These are phyloP conservation scores for Phenacoccus solenopsis DNA, from an alignment of 1,140 invertebrate species.

Conservation along the genomic window DNA sequence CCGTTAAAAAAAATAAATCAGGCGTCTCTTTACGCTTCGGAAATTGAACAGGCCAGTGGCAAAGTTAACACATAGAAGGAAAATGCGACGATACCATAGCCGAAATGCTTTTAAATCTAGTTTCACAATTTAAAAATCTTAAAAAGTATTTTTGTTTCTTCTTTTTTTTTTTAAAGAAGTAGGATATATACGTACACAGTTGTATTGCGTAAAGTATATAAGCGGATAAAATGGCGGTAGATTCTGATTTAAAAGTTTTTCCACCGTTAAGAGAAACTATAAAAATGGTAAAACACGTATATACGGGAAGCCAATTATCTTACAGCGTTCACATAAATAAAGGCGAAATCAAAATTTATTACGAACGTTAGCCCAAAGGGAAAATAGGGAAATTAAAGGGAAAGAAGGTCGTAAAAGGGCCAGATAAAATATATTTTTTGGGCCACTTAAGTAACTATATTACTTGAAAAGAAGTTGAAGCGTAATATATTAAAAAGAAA, in stretches of 20 bases:
- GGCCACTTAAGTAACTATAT: conserved; percentile 17
- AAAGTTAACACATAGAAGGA: background rate
- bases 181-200: background rate
- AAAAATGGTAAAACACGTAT: conserved; percentile 17
- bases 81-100: background rate
- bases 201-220: conserved; percentile 7
- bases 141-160: background rate
- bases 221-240: conserved; percentile 11
- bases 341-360: conserved; percentile 16
- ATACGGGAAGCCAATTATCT: conserved; percentile 16
- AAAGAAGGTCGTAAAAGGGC: conserved; percentile 13
- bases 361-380: conserved; percentile 11
- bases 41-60: background rate
- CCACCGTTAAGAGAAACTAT: conserved; percentile 10
- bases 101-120: background rate
- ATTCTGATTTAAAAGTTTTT: conserved; percentile 18
- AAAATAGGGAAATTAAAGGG: conserved; percentile 18
- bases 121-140: background rate
- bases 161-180: background rate
- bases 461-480: conserved; percentile 18
- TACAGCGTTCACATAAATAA: conserved; percentile 15
- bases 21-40: background rate
- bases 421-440: conserved; percentile 15
- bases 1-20: too few relatives aligned
- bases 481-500: conserved; percentile 16